Conservation (phyloP, 92 coral and sea anemone genomes). For the Heliopora coerulea region DNA sequence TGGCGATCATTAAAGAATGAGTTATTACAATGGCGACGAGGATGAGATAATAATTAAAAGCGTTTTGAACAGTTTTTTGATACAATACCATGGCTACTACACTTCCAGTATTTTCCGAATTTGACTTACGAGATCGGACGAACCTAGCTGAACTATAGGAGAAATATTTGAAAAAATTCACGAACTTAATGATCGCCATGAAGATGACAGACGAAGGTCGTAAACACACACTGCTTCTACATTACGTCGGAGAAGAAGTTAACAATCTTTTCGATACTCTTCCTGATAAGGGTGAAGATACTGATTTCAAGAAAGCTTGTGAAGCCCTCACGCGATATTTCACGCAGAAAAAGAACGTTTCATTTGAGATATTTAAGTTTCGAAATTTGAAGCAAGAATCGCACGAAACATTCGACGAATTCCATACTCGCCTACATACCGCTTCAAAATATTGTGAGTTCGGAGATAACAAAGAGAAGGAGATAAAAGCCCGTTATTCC, state of each 20-base stretch:
- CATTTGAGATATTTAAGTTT: conserved; percentile 43
- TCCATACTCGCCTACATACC: conserved; percentile 18
- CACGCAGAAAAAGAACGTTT: conserved; percentile 38
- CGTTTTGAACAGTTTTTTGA: no score
- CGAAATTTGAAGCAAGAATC: conserved; percentile 7
- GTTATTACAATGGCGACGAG: no score
- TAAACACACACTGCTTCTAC: conserved; percentile 32
- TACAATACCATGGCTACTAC: background rate
- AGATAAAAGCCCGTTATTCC: conserved; percentile 11
- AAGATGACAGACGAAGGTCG: conserved; percentile 25
- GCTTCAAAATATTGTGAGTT: conserved; percentile 22
- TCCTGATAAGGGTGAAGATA: conserved; percentile 26
- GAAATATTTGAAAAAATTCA: conserved; percentile 32
- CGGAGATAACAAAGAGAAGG: background rate
- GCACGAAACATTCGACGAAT: conserved; percentile 4
- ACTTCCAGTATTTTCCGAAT: background rate
- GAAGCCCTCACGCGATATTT: conserved; percentile 40
- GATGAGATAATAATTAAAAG: no score
- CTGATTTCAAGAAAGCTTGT: conserved; percentile 31
- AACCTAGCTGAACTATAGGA: background rate
- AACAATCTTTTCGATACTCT: conserved; percentile 41
- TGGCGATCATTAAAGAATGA: no score
- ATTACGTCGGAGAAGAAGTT: conserved; percentile 41
- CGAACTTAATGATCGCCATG: conserved; percentile 32
- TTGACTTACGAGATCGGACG: background rate